Evolutionary conservation across 1,140 invertebrate species (phyloP).

Genomic region (Aphidius gifuensis): DNA sequence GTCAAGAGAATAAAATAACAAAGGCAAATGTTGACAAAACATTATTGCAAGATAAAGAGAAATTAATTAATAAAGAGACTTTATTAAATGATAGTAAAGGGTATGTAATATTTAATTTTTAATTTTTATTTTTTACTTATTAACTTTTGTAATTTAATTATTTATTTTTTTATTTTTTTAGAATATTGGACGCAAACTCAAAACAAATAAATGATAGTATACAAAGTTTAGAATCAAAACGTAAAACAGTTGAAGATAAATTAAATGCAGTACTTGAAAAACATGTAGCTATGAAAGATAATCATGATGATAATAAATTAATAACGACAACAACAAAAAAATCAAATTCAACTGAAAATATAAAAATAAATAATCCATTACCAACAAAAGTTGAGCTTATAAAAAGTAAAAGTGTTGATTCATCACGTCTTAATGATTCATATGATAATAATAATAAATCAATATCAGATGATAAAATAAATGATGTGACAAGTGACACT

Average conservation of each 20-base stretch:
- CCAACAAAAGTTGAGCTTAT: conserved; percentile 30
- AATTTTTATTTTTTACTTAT: conserved; percentile 8
- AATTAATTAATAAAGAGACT: conserved; percentile 42
- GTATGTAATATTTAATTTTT: conserved; percentile 23
- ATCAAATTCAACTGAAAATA: conserved; percentile 44
- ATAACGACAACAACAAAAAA: conserved; percentile 33
- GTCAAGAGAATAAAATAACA: conserved; percentile 25
- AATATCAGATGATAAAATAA: conserved; percentile 2
- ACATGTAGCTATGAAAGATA: conserved; percentile 38
- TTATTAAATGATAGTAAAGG: conserved; percentile 43
- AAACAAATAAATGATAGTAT: no score
- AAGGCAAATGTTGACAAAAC: conserved; percentile 23
- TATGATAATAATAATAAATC: conserved; percentile 29
- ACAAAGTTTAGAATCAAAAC: conserved; percentile 41
- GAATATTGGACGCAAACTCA: background rate
- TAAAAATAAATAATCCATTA: conserved; percentile 36
- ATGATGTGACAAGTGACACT: conserved; percentile 21
- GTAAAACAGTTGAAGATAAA: conserved; percentile 50
- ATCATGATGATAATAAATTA: conserved; percentile 12
- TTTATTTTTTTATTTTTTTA: conserved; percentile 15
- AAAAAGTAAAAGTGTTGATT: conserved; percentile 44
- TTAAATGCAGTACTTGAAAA: conserved; percentile 52
- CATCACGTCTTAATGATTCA: conserved; percentile 44
- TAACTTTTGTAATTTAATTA: background rate
- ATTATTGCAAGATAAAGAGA: conserved; percentile 43